Evolutionary conservation across 2,888 invertebrate species (phyloP).

Genomic region (Ectobius pallidus): DNA sequence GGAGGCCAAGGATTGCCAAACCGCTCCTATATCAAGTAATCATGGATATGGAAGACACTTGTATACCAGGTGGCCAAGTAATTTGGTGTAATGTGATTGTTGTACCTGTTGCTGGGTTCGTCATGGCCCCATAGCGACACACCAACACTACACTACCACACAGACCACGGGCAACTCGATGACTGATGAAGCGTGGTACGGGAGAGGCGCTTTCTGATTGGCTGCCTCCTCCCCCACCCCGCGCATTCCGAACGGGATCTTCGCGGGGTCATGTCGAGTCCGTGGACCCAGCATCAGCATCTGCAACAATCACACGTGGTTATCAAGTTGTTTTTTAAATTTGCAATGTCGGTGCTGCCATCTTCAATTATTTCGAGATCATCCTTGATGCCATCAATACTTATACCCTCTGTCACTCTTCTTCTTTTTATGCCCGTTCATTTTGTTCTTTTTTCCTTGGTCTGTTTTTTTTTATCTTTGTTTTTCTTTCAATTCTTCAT

Average conservation of each 20-base stretch:
- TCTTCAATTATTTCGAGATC: background rate
- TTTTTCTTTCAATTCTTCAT: too few relatives aligned
- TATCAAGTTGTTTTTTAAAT: background rate
- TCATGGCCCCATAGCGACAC: slow-evolving; percentile 8
- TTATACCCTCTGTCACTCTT: background rate
- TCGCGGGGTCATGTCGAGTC: background rate
- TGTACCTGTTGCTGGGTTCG: background rate
- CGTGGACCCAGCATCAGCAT: background rate
- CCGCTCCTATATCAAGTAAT: too few relatives aligned
- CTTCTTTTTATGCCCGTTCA: background rate
- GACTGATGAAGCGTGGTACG: slow-evolving; percentile 20
- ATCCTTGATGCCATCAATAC: too few relatives aligned
- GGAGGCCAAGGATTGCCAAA: too few relatives aligned
- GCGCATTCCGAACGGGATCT: slow-evolving; percentile 17
- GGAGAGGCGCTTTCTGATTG: background rate
- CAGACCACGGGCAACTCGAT: background rate
- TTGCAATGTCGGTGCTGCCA: background rate
- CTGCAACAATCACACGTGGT: background rate
- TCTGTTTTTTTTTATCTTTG: too few relatives aligned
- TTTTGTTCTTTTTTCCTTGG: background rate
- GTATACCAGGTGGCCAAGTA: too few relatives aligned
- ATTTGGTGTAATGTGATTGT: too few relatives aligned
- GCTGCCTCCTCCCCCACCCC: background rate
- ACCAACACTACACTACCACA: background rate
- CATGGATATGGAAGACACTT: too few relatives aligned